These are phyloP conservation scores for Ennomos quercinarius DNA, from an alignment of 2,888 invertebrate species.

Conservation along the genomic window DNA sequence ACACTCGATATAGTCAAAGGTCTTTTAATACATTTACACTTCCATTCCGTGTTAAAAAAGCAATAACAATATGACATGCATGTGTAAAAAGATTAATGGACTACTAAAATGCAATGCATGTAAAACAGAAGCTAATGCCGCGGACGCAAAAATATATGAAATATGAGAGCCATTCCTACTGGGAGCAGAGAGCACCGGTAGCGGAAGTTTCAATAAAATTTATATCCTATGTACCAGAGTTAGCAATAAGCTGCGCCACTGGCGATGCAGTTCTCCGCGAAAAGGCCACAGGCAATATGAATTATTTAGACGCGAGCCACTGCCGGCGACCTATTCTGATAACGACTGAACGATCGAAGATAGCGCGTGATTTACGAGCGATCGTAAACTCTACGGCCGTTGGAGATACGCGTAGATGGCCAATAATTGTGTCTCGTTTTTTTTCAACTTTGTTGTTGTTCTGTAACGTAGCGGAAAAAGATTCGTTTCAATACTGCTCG, in stretches of 20 bases:
- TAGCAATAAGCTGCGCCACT: slow-evolving; percentile 41
- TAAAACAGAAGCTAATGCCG: slow-evolving; percentile 15
- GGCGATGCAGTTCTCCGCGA: slow-evolving; percentile 40
- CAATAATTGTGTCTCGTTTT: slow-evolving; percentile 20
- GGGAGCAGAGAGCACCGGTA: slow-evolving; percentile 7
- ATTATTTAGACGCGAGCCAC: slow-evolving; percentile 50
- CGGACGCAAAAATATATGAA: slow-evolving; percentile 21
- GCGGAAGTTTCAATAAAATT: slow-evolving; percentile 33
- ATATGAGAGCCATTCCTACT: slow-evolving; percentile 23
- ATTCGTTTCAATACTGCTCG: not conserved
- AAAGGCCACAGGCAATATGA: slow-evolving; percentile 45
- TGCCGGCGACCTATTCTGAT: slow-evolving; percentile 44
- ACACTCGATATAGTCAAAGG: slow-evolving; percentile 1
- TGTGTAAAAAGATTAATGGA: slow-evolving; percentile 16
- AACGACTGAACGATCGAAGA: slow-evolving; percentile 28
- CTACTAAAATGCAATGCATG: slow-evolving; percentile 18
- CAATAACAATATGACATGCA: slow-evolving; percentile 13
- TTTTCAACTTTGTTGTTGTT: slow-evolving; percentile 18
- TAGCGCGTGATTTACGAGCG: slow-evolving; percentile 50
- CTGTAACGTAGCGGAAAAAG: not conserved
- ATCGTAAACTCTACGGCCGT: slow-evolving; percentile 30
- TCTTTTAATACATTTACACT: slow-evolving; percentile 10
- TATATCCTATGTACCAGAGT: slow-evolving; percentile 31
- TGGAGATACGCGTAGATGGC: slow-evolving; percentile 26
- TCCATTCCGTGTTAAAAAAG: slow-evolving; percentile 13